phyloP scores from a whole-genome alignment of 2,888 invertebrate species.

The Agriopis leucophaearia region DNA sequence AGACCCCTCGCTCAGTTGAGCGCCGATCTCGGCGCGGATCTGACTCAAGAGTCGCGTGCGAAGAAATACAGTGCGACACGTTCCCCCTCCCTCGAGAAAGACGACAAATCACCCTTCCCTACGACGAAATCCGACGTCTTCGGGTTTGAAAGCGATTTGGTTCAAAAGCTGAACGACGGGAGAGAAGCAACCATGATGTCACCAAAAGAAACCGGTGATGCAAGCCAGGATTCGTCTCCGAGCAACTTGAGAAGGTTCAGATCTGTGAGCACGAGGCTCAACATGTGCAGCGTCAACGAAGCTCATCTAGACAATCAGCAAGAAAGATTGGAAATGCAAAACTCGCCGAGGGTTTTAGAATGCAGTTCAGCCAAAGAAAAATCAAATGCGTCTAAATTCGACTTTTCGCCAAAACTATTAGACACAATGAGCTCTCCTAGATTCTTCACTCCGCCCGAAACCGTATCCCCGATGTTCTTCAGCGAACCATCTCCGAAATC shows the following conservation, averaged over 20 bases:
- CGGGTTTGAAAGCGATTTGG: conserved; percentile 71
- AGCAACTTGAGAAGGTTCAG: conserved; percentile 71
- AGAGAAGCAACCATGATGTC: conserved; percentile 58
- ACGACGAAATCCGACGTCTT: conserved; percentile 74
- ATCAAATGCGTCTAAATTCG: conserved; percentile 73
- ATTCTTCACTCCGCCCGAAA: conserved; percentile 80
- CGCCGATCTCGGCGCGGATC: conserved; percentile 69
- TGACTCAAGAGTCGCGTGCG: conserved; percentile 67
- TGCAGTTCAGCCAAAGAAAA: conserved; percentile 79
- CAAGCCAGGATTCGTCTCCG: conserved; percentile 64
- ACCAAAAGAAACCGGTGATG: conserved; percentile 55
- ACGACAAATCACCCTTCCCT: conserved; percentile 80
- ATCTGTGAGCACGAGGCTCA: conserved; percentile 77
- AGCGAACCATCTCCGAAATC: conserved; percentile 79
- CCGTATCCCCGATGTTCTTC: conserved; percentile 77
- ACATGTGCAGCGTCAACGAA: conserved; percentile 75
- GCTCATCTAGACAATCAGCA: conserved; percentile 66
- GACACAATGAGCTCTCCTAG: conserved; percentile 75
- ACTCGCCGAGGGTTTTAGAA: conserved; percentile 74
- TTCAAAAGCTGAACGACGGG: conserved; percentile 60
- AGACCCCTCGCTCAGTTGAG: conserved; percentile 72
- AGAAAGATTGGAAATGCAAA: conserved; percentile 75
- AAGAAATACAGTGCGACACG: conserved; percentile 80
- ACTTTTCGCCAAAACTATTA: conserved; percentile 78
- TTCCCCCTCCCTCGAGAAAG: conserved; percentile 82